A percentile compares a stretch with the other conserved stretches of the same genome.
Evolutionary conservation across 2,888 invertebrate species (phyloP).

Genomic region (Chalcosyrphus nemorum): DNA sequence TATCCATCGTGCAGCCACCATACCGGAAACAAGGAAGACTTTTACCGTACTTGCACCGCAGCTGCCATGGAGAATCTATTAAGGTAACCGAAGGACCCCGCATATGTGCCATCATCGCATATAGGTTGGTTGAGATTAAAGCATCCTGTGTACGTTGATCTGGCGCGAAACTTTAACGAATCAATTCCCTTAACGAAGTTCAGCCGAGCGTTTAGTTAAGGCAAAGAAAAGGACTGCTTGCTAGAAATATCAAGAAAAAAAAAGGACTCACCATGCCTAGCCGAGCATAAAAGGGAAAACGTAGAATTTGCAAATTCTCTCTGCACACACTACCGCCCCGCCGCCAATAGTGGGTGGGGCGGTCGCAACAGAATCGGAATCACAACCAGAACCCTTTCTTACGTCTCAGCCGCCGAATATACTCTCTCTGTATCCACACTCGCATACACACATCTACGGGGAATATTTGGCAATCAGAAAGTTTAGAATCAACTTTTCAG

Average conservation of each 20-base stretch:
- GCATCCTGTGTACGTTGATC: slow-evolving; percentile 23
- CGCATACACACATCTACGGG: slow-evolving; percentile 2
- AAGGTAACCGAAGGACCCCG: slow-evolving; percentile 30
- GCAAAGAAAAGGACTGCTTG: slow-evolving; percentile 59
- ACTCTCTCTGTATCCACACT: neutral
- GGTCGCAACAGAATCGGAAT: slow-evolving; percentile 20
- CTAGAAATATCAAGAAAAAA: slow-evolving; percentile 36
- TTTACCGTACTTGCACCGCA: slow-evolving; percentile 16
- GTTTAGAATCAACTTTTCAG: slow-evolving; percentile 60
- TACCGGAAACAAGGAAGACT: slow-evolving; percentile 61
- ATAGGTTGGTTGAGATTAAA: slow-evolving; percentile 10
- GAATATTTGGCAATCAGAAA: slow-evolving; percentile 62
- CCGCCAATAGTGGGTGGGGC: slow-evolving; percentile 13
- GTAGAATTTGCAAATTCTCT: slow-evolving; percentile 55
- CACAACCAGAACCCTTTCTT: slow-evolving; percentile 11
- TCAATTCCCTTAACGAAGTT: slow-evolving; percentile 70
- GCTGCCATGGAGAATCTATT: neutral
- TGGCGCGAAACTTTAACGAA: slow-evolving; percentile 67
- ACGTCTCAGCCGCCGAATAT: neutral
- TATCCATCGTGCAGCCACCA: slow-evolving; percentile 48
- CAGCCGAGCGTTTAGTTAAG: slow-evolving; percentile 64
- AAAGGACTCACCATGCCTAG: slow-evolving; percentile 55
- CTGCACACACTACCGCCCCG: neutral
- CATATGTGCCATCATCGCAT: slow-evolving; percentile 17
- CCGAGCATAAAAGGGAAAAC: slow-evolving; percentile 61